phyloP scores from a whole-genome alignment of 2,888 invertebrate species.

The Nematopogon swammerdamellus region DNA sequence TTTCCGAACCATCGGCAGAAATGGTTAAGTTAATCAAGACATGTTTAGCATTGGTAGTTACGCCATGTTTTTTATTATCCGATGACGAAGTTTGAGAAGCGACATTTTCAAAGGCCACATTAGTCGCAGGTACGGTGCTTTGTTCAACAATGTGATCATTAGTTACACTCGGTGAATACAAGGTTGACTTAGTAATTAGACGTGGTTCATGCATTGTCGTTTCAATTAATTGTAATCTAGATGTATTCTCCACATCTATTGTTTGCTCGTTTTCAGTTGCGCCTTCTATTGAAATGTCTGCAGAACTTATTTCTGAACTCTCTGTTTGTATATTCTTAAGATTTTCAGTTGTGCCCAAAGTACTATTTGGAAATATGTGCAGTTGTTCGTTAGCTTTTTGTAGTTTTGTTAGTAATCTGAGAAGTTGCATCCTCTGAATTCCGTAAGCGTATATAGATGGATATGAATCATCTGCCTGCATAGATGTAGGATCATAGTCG shows the following conservation, averaged over 20 bases:
- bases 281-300: too few relatives aligned
- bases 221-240: background rate
- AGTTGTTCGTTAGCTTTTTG: slow-evolving; percentile 36
- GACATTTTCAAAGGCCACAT: slow-evolving; percentile 12
- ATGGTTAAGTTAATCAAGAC: slow-evolving; percentile 82
- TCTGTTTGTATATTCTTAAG: background rate
- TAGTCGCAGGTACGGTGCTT: slow-evolving; percentile 19
- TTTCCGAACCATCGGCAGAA: slow-evolving; percentile 59
- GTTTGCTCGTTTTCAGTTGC: too few relatives aligned
- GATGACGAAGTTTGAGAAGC: slow-evolving; percentile 21
- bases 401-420: slow-evolving; percentile 32
- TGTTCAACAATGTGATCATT: slow-evolving; percentile 15
- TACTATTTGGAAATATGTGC: slow-evolving; percentile 35
- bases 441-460: slow-evolving; percentile 41
- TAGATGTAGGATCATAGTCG: slow-evolving; percentile 38
- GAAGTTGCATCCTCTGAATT: slow-evolving; percentile 37
- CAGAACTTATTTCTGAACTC: too few relatives aligned
- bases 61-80: slow-evolving; percentile 30
- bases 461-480: slow-evolving; percentile 37
- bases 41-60: slow-evolving; percentile 50
- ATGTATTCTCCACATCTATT: background rate
- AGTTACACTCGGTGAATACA: slow-evolving; percentile 21
- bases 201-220: background rate
- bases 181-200: background rate
- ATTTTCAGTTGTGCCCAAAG: slow-evolving; percentile 18